These are phyloP conservation scores for Mycetomoellerius zeteki DNA, from an alignment of 1,140 invertebrate species.

Conservation along the genomic window DNA sequence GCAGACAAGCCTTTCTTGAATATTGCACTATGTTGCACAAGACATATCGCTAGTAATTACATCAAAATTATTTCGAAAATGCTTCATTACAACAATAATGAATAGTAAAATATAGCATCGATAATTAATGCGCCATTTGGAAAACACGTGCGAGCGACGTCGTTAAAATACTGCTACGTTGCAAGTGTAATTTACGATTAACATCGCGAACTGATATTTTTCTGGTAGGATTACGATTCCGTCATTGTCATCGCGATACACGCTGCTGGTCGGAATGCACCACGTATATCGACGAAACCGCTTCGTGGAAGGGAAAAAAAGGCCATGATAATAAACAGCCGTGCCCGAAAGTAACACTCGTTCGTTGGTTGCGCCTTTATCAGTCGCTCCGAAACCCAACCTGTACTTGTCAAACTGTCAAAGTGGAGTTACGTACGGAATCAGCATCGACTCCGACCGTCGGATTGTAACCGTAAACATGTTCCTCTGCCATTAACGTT, in stretches of 20 bases:
- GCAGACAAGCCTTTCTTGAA: slow-evolving; percentile 23
- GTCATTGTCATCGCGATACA: neutral
- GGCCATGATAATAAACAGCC: neutral
- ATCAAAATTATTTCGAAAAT: neutral
- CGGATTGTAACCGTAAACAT: slow-evolving; percentile 86
- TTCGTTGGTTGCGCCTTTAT: slow-evolving; percentile 67
- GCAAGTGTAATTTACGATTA: neutral
- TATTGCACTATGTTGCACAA: slow-evolving; percentile 34
- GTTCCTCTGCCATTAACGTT: slow-evolving; percentile 87
- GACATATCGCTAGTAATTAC: slow-evolving; percentile 3
- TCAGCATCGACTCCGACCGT: slow-evolving; percentile 83
- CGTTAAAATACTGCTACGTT: neutral
- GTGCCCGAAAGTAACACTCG: slow-evolving; percentile 58
- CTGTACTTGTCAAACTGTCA: slow-evolving; percentile 84
- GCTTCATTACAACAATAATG: neutral
- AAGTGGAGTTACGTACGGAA: slow-evolving; percentile 84
- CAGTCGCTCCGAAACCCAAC: slow-evolving; percentile 77
- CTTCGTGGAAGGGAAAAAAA: neutral
- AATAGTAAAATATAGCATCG: neutral
- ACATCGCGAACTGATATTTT: neutral
- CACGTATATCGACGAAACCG: neutral
- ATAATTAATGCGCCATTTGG: neutral
- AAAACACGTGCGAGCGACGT: slow-evolving; percentile 5
- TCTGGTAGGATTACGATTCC: neutral
- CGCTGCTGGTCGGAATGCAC: neutral